Percentiles rank a stretch among this genome's conserved stretches.
phyloP scores from a whole-genome alignment of 2,113 vertebrate species.

The Pipa parva region DNA sequence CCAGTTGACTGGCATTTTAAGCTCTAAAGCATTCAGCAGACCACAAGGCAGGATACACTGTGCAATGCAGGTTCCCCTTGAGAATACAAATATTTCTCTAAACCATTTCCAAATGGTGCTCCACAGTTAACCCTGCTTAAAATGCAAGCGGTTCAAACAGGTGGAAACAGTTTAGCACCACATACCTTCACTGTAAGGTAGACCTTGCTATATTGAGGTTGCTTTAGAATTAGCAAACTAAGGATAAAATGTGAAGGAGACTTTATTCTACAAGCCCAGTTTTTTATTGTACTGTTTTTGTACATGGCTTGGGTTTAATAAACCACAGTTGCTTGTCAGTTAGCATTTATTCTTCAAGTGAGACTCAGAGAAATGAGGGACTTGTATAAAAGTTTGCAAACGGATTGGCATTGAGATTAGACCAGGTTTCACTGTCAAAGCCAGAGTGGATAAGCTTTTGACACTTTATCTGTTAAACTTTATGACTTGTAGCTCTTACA shows the following conservation, averaged over 20 bases:
- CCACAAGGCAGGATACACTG: conserved; percentile 48
- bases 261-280: neutral
- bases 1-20: conserved; percentile 56
- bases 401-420: neutral
- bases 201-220: conserved; percentile 38
- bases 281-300: neutral
- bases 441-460: neutral
- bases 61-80: conserved; percentile 45
- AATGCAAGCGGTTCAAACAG: conserved; percentile 54
- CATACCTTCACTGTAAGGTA: conserved; percentile 47
- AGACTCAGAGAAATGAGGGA: too few relatives aligned
- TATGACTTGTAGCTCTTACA: too few relatives aligned
- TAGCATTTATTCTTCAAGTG: too few relatives aligned
- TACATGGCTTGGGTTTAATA: neutral
- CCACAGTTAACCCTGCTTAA: conserved; percentile 58
- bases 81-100: conserved; percentile 54
- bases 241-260: neutral
- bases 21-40: conserved; percentile 51
- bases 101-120: conserved; percentile 67
- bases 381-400: neutral
- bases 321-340: too few relatives aligned
- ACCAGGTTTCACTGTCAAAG: neutral
- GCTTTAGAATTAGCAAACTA: conserved; percentile 2
- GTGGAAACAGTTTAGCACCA: conserved; percentile 58
- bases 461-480: too few relatives aligned